Evolutionary conservation across 2,888 invertebrate genomes (phyloP).

Genomic region (Lasioglossum malachurum): DNA sequence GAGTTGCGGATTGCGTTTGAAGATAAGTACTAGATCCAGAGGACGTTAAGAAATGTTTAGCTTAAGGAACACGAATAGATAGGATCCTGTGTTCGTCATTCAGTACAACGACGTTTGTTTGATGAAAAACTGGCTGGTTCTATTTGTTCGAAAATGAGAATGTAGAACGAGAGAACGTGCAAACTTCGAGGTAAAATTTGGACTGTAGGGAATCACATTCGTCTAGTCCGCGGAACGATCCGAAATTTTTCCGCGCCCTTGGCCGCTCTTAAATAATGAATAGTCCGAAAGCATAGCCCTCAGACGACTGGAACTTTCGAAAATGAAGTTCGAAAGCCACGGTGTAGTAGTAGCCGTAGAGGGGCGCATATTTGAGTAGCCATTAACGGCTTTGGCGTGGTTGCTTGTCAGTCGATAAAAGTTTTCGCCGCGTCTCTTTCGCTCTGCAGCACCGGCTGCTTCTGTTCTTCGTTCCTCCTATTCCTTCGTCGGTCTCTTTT

Average conservation of each 20-base stretch:
- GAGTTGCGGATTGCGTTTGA: neutral
- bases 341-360: constrained; percentile 58
- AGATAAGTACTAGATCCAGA: too few species aligned
- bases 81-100: neutral
- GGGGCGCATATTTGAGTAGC: constrained; percentile 79
- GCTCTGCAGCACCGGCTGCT: constrained; percentile 13
- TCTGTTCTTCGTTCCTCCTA: constrained; percentile 21
- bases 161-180: neutral
- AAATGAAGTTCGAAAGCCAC: constrained; percentile 78
- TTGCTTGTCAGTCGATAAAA: constrained; percentile 78
- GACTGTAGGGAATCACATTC: neutral
- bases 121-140: neutral
- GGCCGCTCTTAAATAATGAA: constrained; percentile 72
- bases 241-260: constrained; percentile 49
- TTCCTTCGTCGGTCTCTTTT: constrained; percentile 33
- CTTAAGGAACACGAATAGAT: neutral
- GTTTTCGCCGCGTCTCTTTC: constrained; percentile 60
- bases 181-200: neutral
- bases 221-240: neutral
- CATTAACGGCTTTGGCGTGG: constrained; percentile 79
- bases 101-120: neutral
- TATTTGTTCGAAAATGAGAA: neutral
- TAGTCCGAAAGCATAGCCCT: constrained; percentile 66
- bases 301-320: constrained; percentile 72
- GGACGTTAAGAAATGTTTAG: neutral